phyloP scores from a whole-genome alignment of 2,113 vertebrate genomes.

The Tenebrosternarchus preto region DNA sequence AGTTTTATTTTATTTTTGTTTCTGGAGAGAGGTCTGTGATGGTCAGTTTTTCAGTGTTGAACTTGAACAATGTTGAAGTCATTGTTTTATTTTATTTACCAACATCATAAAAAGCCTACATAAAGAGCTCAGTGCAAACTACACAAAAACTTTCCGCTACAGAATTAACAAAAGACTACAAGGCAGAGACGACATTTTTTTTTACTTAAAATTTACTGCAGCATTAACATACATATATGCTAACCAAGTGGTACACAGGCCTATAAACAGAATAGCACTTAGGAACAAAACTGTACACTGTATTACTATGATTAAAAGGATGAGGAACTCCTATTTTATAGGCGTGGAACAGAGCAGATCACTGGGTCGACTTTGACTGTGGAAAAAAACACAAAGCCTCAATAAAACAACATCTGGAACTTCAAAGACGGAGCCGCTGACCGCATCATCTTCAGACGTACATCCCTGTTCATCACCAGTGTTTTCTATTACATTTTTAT shows the following conservation, averaged over 20 bases:
- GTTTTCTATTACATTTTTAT: conserved; percentile 8
- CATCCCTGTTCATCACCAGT: background rate
- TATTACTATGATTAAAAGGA: background rate
- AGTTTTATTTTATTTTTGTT: background rate
- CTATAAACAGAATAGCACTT: background rate
- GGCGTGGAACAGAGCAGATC: background rate
- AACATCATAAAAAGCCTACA: background rate
- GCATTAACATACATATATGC: too few relatives aligned
- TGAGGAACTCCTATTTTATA: background rate
- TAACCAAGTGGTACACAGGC: background rate
- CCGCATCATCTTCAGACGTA: conserved; percentile 11
- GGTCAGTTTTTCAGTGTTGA: background rate
- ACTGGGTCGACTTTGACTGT: background rate
- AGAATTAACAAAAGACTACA: too few relatives aligned
- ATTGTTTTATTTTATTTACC: conserved; percentile 26
- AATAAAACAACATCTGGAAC: conserved; percentile 36
- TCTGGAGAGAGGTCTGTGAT: background rate
- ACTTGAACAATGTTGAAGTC: conserved; percentile 14
- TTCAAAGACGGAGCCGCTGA: background rate
- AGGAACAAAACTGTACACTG: background rate
- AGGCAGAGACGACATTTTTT: too few relatives aligned
- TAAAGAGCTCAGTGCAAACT: background rate
- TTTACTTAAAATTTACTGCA: too few relatives aligned
- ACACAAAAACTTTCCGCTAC: too few relatives aligned
- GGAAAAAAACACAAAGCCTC: conserved; percentile 21